A percentile compares a stretch with the other conserved stretches of the same genome.
Evolutionary conservation across 64 coral and sea anemone genomes (phyloP).

Genomic region (Hydrozoanthus tunicans): DNA sequence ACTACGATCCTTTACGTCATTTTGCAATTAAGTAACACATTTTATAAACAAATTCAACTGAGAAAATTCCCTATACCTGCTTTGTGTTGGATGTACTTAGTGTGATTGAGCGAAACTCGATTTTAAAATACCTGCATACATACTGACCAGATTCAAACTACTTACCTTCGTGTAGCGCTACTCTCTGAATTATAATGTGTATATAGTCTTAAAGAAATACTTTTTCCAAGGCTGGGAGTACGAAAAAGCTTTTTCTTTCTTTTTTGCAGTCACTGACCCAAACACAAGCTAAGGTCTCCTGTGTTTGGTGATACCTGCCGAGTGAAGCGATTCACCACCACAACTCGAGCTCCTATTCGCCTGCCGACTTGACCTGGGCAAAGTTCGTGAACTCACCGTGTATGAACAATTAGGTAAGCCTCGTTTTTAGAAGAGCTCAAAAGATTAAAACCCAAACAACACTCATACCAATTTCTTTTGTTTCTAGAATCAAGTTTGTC

Average conservation of each 20-base stretch:
- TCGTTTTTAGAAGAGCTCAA: not conserved
- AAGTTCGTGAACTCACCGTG: slow-evolving; percentile 7
- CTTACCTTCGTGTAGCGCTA: not conserved
- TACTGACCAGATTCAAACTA: not conserved
- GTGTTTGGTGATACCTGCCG: slow-evolving; percentile 26
- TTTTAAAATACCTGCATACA: no score
- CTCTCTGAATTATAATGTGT: not conserved
- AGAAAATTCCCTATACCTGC: no score
- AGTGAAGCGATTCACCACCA: not conserved
- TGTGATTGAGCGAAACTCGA: no score
- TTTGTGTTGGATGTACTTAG: no score
- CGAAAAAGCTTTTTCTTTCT: not conserved
- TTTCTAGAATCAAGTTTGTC: not conserved
- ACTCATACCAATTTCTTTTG: not conserved
- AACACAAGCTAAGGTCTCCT: not conserved
- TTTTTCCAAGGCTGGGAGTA: not conserved
- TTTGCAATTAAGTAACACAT: no score
- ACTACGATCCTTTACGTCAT: no score
- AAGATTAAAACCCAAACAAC: not conserved
- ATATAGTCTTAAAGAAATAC: not conserved
- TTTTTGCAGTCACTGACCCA: not conserved
- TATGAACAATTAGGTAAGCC: not conserved
- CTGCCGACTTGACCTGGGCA: not conserved
- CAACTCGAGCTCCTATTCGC: not conserved
- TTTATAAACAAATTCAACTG: no score